These are phyloP conservation scores for Trichoplusia ni DNA, from an alignment of 1,140 invertebrate genomes.

Conservation along the genomic window DNA sequence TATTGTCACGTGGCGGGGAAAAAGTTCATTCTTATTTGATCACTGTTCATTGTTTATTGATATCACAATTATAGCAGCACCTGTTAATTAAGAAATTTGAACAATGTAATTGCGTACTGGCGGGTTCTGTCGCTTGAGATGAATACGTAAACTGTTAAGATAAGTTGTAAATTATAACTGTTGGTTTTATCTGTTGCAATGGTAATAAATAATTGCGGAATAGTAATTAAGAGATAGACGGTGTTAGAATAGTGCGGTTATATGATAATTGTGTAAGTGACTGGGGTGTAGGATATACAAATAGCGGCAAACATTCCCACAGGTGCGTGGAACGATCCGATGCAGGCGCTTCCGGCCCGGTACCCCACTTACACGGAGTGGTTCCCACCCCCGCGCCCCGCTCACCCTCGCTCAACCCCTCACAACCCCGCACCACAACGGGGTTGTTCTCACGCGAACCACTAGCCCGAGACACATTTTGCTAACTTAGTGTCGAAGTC, in stretches of 20 bases:
- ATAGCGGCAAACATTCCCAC: conserved; percentile 69
- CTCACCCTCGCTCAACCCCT: conserved; percentile 43
- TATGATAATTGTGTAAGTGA: conserved; percentile 45
- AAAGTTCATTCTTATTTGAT: conserved; percentile 50
- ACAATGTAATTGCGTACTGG: conserved; percentile 6
- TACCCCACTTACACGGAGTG: conserved; percentile 56
- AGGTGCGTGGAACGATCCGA: conserved; percentile 70
- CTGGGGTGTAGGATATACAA: conserved; percentile 50
- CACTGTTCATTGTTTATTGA: conserved; percentile 59
- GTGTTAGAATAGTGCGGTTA: conserved; percentile 5
- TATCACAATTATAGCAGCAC: conserved; percentile 32
- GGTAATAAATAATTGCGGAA: conserved; percentile 3
- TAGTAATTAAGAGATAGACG: conserved; percentile 42
- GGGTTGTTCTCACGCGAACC: conserved; percentile 66
- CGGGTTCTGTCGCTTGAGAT: conserved; percentile 18
- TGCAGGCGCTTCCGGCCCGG: conserved; percentile 69
- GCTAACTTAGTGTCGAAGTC: conserved; percentile 55
- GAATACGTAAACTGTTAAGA: conserved; percentile 23
- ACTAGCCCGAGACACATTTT: conserved; percentile 67
- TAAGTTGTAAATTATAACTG: conserved; percentile 2
- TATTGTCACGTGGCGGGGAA: conserved; percentile 66
- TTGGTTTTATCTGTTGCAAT: conserved; percentile 1
- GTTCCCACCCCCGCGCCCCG: conserved; percentile 43
- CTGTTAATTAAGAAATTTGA: conserved; percentile 23
- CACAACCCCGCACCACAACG: conserved; percentile 41